Evolutionary conservation across 2,797 vertebrate species (phyloP), one percentile per base, ranked within the genome.

Genomic region (Falco naumanni): DNA sequence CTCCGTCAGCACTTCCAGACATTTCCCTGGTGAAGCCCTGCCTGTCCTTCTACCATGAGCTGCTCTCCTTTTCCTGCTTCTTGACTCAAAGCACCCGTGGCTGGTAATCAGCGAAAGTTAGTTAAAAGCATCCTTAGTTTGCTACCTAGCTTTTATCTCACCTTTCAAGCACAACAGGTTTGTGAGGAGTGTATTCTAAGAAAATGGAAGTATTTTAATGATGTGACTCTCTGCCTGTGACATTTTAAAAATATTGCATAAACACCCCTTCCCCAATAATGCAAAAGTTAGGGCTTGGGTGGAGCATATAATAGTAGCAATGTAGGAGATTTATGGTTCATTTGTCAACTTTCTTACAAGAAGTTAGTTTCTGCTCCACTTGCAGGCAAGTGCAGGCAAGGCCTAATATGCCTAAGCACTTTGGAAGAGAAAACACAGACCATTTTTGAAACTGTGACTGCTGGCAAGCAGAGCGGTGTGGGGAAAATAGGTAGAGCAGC

Each of bases 371-470:
- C 78, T 66, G 39, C 57, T 93, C 57, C 78, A 89, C 34, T 74
- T 74, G 43, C 43, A 91, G 57, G 8, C 37, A 93, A 57, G 26
- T 70, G 56, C 59, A 63, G 37, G 48, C 18, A 6, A 6, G 48
- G 29, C 48, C 31, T 72, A 37, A 84, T 31, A 41, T 0, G 4
- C 37, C 51, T 56, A 59, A 92, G 51, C 21, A 90, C 84, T 95
- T 95, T 70, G 79, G 66, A 90, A 89, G 41, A 90, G 92, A 95
- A 97, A 96, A 96, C 80, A 96, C 70, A 95, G 96, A 97, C 91
- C 89, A 84, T 81, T 96, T 95, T 75, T 97, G 91, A 95, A 97
- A 97, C 93, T 96, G 96, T 90, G 95, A 96, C 91, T 92, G 89
- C 87, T 97, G 96, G 91, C 90, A 0, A 96, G 93, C 72, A 90